Evolutionary conservation across 1,140 invertebrate species (phyloP).

Genomic region (Leptopilina clavipes): DNA sequence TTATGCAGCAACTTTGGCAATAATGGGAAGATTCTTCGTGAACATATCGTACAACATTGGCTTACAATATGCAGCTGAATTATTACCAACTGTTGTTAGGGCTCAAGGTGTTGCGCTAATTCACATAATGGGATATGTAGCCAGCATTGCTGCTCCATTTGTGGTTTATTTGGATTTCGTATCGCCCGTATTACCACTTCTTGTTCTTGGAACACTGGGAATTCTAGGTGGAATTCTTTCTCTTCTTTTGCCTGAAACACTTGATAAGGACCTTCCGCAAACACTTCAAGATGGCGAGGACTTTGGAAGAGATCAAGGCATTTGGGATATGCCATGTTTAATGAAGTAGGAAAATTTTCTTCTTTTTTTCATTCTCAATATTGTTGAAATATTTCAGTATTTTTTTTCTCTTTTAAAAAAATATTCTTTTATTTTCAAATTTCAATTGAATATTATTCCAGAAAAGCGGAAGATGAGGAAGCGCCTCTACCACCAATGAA

Average conservation of each 20-base stretch:
- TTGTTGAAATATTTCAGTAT: neutral
- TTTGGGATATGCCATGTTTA: constrained; percentile 87
- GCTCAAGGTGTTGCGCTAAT: constrained; percentile 89
- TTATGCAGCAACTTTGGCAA: constrained; percentile 82
- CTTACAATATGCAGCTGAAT: constrained; percentile 90
- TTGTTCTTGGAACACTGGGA: constrained; percentile 84
- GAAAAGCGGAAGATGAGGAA: constrained; percentile 48
- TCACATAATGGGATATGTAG: constrained; percentile 90
- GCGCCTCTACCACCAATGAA: constrained; percentile 46
- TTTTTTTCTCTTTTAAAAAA: neutral
- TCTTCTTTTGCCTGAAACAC: constrained; percentile 87
- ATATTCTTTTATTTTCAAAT: too few relatives aligned
- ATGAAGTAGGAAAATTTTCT: constrained; percentile 73
- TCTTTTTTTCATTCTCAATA: neutral
- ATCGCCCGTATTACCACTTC: constrained; percentile 81
- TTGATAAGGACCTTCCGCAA: constrained; percentile 87
- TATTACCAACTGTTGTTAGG: constrained; percentile 89
- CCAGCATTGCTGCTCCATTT: constrained; percentile 87
- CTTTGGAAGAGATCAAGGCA: constrained; percentile 85
- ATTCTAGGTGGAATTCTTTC: constrained; percentile 83
- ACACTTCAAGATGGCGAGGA: constrained; percentile 89
- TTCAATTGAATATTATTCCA: constrained; percentile 38
- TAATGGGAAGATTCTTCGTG: constrained; percentile 87
- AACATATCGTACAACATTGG: constrained; percentile 94
- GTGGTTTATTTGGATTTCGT: constrained; percentile 86